Percentiles rank a stretch among this genome's conserved stretches.
Evolutionary conservation across 2,888 invertebrate species (phyloP).

Genomic region (Luperina nickerlii): DNA sequence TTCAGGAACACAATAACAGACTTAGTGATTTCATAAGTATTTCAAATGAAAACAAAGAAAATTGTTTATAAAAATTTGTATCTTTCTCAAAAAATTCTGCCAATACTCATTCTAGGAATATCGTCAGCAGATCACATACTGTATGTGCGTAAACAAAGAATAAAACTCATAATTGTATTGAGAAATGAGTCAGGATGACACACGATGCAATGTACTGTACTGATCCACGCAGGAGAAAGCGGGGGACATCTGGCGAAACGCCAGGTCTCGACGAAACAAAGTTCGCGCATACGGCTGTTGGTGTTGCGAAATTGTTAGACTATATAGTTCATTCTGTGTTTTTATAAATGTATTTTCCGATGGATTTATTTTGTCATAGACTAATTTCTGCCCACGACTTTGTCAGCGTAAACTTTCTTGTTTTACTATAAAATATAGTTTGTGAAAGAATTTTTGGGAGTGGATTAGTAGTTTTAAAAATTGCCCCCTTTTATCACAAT

Average conservation of each 20-base stretch:
- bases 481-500: no score
- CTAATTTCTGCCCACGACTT: no score
- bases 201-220: conserved; percentile 10
- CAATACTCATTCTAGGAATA: not conserved
- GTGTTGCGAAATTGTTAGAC: conserved; percentile 25
- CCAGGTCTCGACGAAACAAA: conserved; percentile 31
- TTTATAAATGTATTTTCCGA: not conserved
- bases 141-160: conserved; percentile 46
- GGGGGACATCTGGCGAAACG: conserved; percentile 6
- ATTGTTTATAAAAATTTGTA: not conserved
- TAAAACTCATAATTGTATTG: conserved; percentile 9
- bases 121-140: not conserved
- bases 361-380: not conserved
- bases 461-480: no score
- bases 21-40: no score
- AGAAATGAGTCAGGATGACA: conserved; percentile 41
- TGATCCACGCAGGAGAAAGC: conserved; percentile 46
- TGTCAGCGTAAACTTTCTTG: no score
- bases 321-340: conserved; percentile 7
- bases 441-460: no score
- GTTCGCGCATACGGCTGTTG: not conserved
- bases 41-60: not conserved
- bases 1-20: not conserved
- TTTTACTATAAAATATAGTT: no score
- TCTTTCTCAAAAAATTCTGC: not conserved